phyloP scores from a whole-genome alignment of 2,113 vertebrate species.

The Myotis lucifugus region DNA sequence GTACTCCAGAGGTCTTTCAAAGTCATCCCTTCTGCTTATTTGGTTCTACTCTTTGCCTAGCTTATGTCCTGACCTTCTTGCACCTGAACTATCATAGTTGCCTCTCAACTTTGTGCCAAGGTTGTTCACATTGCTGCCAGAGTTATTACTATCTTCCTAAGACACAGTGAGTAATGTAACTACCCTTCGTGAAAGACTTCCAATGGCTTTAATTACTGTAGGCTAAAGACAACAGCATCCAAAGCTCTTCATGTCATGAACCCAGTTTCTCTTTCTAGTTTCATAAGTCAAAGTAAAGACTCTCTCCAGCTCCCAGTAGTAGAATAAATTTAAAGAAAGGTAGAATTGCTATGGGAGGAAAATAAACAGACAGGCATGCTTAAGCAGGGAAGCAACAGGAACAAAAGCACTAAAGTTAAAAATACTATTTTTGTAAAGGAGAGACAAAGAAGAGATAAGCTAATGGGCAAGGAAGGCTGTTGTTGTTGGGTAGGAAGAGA shows the following conservation, averaged over 20 bases:
- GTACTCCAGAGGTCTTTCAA: neutral
- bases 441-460: slow-evolving; percentile 20
- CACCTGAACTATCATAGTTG: neutral
- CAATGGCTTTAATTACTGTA: neutral
- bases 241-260: neutral
- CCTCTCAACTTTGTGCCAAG: neutral
- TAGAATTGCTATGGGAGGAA: neutral
- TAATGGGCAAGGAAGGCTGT: neutral
- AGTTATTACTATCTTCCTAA: neutral
- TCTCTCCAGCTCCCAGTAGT: neutral
- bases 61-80: neutral
- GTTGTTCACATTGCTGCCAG: neutral
- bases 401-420: neutral
- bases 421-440: neutral
- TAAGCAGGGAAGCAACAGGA: neutral
- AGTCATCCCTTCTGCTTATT: neutral
- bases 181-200: neutral
- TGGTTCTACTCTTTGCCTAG: neutral
- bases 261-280: slow-evolving; percentile 18
- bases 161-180: neutral
- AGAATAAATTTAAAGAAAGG: slow-evolving; percentile 47
- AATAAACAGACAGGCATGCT: neutral
- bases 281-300: neutral
- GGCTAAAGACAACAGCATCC: neutral
- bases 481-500: neutral